Percentiles rank a stretch among this genome's conserved stretches.
phyloP scores from a whole-genome alignment of 2,888 invertebrate genomes.

The Eurois occulta region DNA sequence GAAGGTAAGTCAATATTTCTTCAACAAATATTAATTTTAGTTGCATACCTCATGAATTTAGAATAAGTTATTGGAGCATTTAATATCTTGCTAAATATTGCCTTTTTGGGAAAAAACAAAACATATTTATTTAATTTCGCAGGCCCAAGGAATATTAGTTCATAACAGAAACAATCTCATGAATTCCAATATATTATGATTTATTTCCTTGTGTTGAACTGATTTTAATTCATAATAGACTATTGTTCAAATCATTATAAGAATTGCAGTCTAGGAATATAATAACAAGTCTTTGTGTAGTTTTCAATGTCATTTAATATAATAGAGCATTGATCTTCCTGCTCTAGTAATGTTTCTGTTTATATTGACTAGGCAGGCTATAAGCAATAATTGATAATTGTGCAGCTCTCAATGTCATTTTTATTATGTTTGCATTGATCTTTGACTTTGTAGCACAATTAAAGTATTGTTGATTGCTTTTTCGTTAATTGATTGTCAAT shows the following conservation, averaged over 20 bases:
- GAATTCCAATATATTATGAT: constrained; percentile 7
- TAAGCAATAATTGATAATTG: constrained; percentile 22
- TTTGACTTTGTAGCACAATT: constrained; percentile 3
- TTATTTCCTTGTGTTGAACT: not conserved
- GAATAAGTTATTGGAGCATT: not conserved
- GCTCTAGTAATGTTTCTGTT: constrained; percentile 60
- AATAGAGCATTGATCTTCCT: constrained; percentile 61
- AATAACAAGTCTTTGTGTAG: constrained; percentile 27
- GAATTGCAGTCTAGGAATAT: constrained; percentile 17
- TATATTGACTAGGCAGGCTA: constrained; percentile 5
- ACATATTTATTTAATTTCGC: not conserved
- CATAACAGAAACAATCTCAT: not conserved
- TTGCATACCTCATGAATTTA: not conserved
- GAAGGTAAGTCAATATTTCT: constrained; percentile 92
- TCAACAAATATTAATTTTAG: not conserved
- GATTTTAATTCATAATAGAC: not conserved
- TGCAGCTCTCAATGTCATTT: constrained; percentile 52
- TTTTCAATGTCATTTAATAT: constrained; percentile 45
- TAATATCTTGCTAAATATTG: not conserved
- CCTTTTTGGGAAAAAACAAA: not conserved
- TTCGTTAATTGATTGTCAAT: not conserved
- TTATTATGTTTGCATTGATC: constrained; percentile 50
- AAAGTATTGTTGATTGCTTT: not conserved
- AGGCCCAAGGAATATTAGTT: too few relatives aligned
- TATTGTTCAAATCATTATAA: constrained; percentile 19